Evolutionary conservation across 1,140 invertebrate genomes (phyloP), one percentile per base, ranked within the genome.

Genomic region (Spodoptera frugiperda): DNA sequence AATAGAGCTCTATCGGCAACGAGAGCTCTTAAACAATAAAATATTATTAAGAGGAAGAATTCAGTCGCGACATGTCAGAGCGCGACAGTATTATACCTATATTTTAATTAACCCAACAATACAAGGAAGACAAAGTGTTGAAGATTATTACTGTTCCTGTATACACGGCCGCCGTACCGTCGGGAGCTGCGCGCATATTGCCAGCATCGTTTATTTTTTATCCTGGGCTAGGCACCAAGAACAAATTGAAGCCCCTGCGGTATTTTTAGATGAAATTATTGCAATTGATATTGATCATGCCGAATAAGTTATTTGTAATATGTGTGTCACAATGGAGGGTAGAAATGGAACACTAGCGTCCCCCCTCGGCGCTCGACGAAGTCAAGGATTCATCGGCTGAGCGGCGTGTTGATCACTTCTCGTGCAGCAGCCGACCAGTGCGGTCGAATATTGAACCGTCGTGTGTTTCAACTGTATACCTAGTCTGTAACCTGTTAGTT

Each of bases 191-290:
- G 73, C 65, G 12, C 78, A 76, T 72, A 46, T 79, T 11, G 67
- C 49, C 3, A 79, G 74, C 51, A 17, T 70, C 33, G 63, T 70
- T 19, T 63, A 78, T 14, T 73, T 39, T 73, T 46, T 48, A n/a
- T 65, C 51, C 6, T 74, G 77, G 70, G 71, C 61, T 25, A 59
- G 53, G 17, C 53, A 68, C 94, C 63, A 67, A 19, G 63, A 67
- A 14, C 4, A 1, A 21, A 67, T n/a, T 3, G 63, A 67, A 14
- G 17, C 63, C 49, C 63, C 63, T 19, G 63, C 39, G 0, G 17
- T 21, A 8, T 67, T 67, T 21, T 48, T 48, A 8, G 44, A 67
- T 21, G 17, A 46, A 2, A 5, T 46, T 11, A 65, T 33, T 21
- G 3, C 15, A 8, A 8, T 49, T 11, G 61, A 57, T 57, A 9